A percentile compares a stretch with the other conserved stretches of the same genome.
phyloP scores from a whole-genome alignment of 2,888 invertebrate genomes.

The Dasypolia templi region DNA sequence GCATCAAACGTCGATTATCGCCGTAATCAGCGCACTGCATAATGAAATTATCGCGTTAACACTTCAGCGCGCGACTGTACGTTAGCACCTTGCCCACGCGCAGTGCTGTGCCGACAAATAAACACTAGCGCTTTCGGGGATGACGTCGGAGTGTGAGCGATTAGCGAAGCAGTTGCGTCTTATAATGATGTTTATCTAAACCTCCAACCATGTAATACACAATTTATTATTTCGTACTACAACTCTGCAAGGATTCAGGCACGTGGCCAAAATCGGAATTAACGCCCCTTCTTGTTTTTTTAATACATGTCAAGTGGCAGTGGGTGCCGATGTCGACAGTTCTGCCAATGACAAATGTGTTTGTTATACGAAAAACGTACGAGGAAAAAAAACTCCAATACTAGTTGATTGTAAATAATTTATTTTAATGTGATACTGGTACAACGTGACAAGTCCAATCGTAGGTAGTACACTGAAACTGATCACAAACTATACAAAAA shows the following conservation, averaged over 20 bases:
- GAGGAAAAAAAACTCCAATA: too few relatives aligned
- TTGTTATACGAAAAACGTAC: too few relatives aligned
- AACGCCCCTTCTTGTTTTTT: not conserved
- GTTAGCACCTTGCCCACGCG: conserved; percentile 76
- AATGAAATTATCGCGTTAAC: conserved; percentile 67
- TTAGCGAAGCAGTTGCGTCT: not conserved
- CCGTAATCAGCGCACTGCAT: conserved; percentile 60
- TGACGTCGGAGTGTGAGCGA: conserved; percentile 30
- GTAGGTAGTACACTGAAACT: too few relatives aligned
- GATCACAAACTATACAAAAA: too few relatives aligned
- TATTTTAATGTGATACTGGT: too few relatives aligned
- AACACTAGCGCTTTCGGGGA: conserved; percentile 56
- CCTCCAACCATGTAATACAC: not conserved
- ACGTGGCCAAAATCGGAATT: not conserved
- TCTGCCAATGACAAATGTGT: too few relatives aligned
- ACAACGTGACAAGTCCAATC: too few relatives aligned
- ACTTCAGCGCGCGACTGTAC: conserved; percentile 63
- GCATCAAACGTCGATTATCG: conserved; percentile 61
- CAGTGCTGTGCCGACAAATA: conserved; percentile 65
- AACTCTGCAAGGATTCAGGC: not conserved
- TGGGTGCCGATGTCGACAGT: too few relatives aligned
- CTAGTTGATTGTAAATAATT: too few relatives aligned
- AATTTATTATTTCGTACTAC: not conserved
- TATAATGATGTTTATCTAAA: not conserved
- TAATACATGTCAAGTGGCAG: too few relatives aligned